phyloP scores from a whole-genome alignment of 2,888 invertebrate genomes.

The Minunthozetes semirufus region DNA sequence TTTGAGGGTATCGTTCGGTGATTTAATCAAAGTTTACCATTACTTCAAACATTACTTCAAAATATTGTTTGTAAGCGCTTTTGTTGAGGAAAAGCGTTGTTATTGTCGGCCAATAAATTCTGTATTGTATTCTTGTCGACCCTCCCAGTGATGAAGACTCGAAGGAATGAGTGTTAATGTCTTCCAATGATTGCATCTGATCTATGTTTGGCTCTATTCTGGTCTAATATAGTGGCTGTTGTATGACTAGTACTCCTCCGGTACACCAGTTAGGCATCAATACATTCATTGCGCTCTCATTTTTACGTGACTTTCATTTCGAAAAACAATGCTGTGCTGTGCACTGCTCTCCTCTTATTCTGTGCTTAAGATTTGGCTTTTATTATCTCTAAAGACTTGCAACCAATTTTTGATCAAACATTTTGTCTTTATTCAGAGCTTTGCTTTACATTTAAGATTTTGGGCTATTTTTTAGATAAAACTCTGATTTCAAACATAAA shows the following conservation, averaged over 20 bases:
- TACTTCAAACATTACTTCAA: neutral
- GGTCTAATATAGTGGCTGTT: slow-evolving; percentile 1
- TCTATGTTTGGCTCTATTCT: slow-evolving; percentile 2
- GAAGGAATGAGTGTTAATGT: slow-evolving; percentile 29
- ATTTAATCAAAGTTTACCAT: slow-evolving; percentile 9
- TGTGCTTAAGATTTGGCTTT: neutral
- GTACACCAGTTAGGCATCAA: neutral
- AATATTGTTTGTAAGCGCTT: neutral
- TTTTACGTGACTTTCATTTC: slow-evolving; percentile 15
- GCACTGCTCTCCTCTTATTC: too few species aligned
- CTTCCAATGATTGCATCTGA: slow-evolving; percentile 15
- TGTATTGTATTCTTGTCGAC: neutral
- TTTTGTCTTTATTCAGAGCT: neutral
- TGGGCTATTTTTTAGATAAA: neutral
- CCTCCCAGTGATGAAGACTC: neutral
- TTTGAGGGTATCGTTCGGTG: neutral
- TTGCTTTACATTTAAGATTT: neutral
- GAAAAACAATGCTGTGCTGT: neutral
- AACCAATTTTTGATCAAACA: neutral
- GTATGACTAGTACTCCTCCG: neutral
- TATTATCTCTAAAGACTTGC: neutral
- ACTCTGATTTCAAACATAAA: too few species aligned
- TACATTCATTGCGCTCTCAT: slow-evolving; percentile 15
- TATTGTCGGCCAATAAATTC: neutral
- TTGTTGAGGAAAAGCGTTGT: neutral